Evolutionary conservation across 1,140 invertebrate genomes (phyloP), one percentile per base, ranked within the genome.

Genomic region (Patella vulgata): DNA sequence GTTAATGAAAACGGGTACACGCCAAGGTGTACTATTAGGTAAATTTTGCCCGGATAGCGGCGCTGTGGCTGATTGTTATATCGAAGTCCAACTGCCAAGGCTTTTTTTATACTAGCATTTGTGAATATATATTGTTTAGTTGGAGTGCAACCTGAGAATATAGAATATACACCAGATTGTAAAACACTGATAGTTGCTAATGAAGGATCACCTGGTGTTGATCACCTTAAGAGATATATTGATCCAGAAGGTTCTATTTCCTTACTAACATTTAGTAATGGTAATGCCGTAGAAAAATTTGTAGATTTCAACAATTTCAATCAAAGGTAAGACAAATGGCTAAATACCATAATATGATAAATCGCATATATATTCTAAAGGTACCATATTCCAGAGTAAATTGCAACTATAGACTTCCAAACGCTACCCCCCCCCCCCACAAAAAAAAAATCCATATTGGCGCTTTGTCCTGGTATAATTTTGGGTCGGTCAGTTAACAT

Each of bases 211-310:
- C 46, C 61, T 21, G 61, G 60, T 4, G 47, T 44, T 11, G 57
- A 68, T 40, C 43, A 53, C 23, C 40, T 21, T 5, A 58, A 58
- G 12, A 43, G 46, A 5, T 68, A 64, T 27, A 6, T 40, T 25
- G 66, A 68, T 48, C 66, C 66, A 11, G 23, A 17, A 3, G 66
- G 66, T 30, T 44, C 66, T 21, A 30, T 68, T 9, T 54, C 52
- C 1, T 42, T 64, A 6, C 57, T 68, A 23, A 21, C 28, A 11
- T 46, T 43, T 31, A 39, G 47, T 6, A 25, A 30, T 25, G 65
- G 65, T 12, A 60, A 31, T 17, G 51, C 60, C 36, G 50, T 55
- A 30, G 66, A 63, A 21, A 33, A 31, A 44, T 46, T 33, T 12
- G 42, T 56, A 8, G 65, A 67, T 40, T 67, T 67, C 42, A 31